Conservation (phyloP, 2,888 invertebrate species). For the Apoda limacodes region DNA sequence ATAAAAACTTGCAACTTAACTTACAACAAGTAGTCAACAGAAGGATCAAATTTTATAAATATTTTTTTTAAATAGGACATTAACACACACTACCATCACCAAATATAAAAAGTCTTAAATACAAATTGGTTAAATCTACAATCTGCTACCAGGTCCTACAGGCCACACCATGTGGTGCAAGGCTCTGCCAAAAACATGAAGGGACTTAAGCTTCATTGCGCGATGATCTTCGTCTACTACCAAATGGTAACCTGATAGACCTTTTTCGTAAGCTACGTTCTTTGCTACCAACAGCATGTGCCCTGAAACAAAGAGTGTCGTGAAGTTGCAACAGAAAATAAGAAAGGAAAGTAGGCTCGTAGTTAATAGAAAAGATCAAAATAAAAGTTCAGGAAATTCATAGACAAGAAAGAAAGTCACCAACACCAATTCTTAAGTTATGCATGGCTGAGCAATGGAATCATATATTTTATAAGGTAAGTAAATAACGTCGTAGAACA, state of each 20-base stretch:
- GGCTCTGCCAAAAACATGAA: slow-evolving; percentile 44
- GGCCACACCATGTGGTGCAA: slow-evolving; percentile 50
- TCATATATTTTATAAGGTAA: no score
- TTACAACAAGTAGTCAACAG: no score
- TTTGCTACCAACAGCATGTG: slow-evolving; percentile 85
- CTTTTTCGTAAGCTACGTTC: slow-evolving; percentile 78
- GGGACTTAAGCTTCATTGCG: slow-evolving; percentile 25
- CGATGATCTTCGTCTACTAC: slow-evolving; percentile 38
- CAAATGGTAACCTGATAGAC: slow-evolving; percentile 59
- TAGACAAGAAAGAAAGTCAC: no score
- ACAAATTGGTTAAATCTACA: slow-evolving; percentile 19
- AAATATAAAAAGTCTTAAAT: neutral
- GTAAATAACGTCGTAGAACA: no score
- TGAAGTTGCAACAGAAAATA: neutral
- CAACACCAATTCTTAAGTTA: no score
- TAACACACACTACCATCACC: no score
- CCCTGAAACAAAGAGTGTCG: slow-evolving; percentile 64
- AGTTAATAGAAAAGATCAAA: neutral
- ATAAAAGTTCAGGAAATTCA: no score
- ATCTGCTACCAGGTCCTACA: slow-evolving; percentile 32
- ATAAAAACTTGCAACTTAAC: no score
- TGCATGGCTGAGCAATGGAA: no score
- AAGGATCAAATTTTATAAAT: no score
- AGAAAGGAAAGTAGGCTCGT: neutral
- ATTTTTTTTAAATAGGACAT: no score